Conservation (phyloP, 2,888 invertebrate genomes). For the Drosophila percnosoma region DNA sequence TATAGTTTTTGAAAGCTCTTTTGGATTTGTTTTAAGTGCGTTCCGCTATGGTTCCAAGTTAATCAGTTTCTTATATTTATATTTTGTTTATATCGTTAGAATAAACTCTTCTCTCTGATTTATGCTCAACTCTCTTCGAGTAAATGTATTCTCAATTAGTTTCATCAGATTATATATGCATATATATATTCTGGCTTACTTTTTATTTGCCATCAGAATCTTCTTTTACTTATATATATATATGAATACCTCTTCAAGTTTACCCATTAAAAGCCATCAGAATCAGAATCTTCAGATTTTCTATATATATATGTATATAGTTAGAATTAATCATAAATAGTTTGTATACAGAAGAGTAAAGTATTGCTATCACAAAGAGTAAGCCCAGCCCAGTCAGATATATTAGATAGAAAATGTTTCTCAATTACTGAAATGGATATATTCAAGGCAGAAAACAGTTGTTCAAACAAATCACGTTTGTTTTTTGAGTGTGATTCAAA, state of each 20-base stretch:
- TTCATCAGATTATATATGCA: neutral
- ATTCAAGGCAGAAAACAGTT: neutral
- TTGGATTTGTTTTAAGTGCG: neutral
- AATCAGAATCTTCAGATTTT: neutral
- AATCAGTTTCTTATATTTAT: neutral
- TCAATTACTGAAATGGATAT: slow-evolving; percentile 1
- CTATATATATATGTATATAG: neutral
- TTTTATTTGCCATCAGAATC: neutral
- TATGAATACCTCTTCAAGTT: neutral
- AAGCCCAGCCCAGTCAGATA: neutral
- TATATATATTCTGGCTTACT: neutral
- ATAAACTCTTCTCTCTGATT: neutral
- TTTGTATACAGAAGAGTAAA: neutral
- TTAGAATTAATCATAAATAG: neutral
- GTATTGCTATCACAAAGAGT: neutral
- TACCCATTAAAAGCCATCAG: fast-evolving
- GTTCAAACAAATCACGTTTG: neutral
- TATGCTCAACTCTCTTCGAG: neutral
- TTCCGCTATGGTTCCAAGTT: neutral
- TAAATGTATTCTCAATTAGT: neutral
- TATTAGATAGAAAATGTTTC: neutral
- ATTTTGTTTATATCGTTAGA: too few species aligned
- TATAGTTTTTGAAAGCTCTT: neutral
- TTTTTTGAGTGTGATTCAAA: neutral
- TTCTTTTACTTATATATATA: neutral